A percentile compares a stretch with the other conserved stretches of the same genome.
These are phyloP conservation scores for Novumbra hubbsi DNA, from an alignment of 2,797 vertebrate species.

Conservation along the genomic window DNA sequence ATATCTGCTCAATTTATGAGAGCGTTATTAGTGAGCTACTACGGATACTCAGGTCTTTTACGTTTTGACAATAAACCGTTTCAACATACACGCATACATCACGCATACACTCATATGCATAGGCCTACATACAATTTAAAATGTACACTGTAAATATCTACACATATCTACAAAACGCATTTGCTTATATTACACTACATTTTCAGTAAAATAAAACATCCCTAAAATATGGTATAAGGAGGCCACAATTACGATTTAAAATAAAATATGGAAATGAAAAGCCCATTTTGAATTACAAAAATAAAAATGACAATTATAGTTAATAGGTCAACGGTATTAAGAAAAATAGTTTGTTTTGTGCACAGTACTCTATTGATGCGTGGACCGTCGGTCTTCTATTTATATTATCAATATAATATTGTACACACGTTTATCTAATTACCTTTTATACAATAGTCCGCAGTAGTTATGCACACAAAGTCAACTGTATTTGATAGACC, in stretches of 20 bases:
- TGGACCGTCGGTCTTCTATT: conserved; percentile 66
- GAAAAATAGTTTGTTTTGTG: conserved; percentile 1
- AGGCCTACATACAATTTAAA: conserved; percentile 56
- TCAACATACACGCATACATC: conserved; percentile 30
- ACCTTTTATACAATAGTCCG: conserved; percentile 70
- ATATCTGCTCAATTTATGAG: conserved; percentile 35
- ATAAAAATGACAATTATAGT: conserved; percentile 8
- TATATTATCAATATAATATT: conserved; percentile 50
- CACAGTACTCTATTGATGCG: conserved; percentile 43
- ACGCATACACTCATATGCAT: conserved; percentile 31
- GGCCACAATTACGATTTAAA: not conserved
- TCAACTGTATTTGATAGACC: conserved; percentile 67
- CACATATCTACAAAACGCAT: conserved; percentile 69
- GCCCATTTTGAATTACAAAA: conserved; percentile 4
- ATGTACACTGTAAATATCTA: conserved; percentile 70
- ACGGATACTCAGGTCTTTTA: conserved; percentile 55
- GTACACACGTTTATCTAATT: conserved; percentile 66
- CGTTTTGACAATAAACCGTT: conserved; percentile 55
- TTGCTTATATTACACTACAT: conserved; percentile 56
- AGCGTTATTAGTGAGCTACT: conserved; percentile 27
- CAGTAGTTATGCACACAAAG: conserved; percentile 64
- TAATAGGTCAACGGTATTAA: conserved; percentile 26
- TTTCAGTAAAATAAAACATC: conserved; percentile 34
- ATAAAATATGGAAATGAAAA: not conserved
- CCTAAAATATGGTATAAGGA: conserved; percentile 34